Evolutionary conservation across 2,113 vertebrate species (phyloP).

Genomic region (Amphiprion percula): DNA sequence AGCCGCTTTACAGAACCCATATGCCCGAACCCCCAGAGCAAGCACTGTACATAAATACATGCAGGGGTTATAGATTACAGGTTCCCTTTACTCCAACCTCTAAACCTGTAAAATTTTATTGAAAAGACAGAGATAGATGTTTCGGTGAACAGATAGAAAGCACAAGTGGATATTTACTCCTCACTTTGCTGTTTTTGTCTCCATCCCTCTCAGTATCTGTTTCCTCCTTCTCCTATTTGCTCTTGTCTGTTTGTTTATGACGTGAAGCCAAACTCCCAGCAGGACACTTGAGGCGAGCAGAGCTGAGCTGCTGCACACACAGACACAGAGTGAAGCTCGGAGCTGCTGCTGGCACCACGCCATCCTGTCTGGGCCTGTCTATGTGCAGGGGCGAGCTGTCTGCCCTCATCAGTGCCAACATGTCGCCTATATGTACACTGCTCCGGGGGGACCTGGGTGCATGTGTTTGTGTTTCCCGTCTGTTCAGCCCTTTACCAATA

Average conservation of each 20-base stretch:
- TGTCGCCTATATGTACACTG: constrained; percentile 77
- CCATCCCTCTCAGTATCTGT: neutral
- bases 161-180: no score
- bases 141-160: no score
- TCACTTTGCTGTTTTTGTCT: neutral
- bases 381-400: constrained; percentile 77
- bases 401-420: constrained; percentile 84
- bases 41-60: no score
- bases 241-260: constrained; percentile 70
- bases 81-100: no score
- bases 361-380: constrained; percentile 80
- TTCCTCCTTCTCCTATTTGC: constrained; percentile 26
- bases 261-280: constrained; percentile 64
- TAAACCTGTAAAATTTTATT: no score
- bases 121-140: neutral
- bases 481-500: constrained; percentile 57
- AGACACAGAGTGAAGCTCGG: constrained; percentile 22
- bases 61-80: no score
- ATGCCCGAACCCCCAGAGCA: no score
- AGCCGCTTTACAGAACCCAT: no score
- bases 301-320: constrained; percentile 32
- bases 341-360: constrained; percentile 75
- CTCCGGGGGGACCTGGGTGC: constrained; percentile 71
- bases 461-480: constrained; percentile 43
- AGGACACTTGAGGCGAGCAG: constrained; percentile 62